Percentiles rank a stretch among this genome's conserved stretches.
Conservation (phyloP, 2,113 vertebrate genomes). For the Prionailurus viverrinus region DNA sequence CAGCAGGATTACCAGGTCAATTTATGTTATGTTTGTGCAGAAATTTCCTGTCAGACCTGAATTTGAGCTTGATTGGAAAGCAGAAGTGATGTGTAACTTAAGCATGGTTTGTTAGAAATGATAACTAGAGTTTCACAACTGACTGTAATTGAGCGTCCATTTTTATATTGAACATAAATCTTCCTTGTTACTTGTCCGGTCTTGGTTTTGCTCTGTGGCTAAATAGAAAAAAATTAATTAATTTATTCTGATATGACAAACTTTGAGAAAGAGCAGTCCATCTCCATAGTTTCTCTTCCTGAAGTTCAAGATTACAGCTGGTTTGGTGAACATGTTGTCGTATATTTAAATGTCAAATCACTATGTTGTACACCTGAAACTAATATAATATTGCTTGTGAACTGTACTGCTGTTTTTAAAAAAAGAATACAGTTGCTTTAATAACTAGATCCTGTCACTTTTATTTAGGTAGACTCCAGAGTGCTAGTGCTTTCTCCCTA, state of each 20-base stretch:
- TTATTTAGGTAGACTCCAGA: background rate
- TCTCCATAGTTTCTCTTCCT: background rate
- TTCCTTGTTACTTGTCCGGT: background rate
- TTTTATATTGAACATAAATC: background rate
- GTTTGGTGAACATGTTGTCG: background rate
- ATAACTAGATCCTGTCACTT: background rate
- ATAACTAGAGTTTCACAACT: background rate
- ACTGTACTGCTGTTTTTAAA: background rate
- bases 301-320: background rate
- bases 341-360: background rate
- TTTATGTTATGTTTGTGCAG: background rate
- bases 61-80: conserved; percentile 26
- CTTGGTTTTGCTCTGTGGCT: conserved; percentile 16
- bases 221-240: conserved; percentile 28
- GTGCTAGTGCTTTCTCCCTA: background rate
- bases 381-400: background rate
- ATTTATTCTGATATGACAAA: background rate
- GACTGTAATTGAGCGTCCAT: background rate
- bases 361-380: background rate
- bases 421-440: background rate
- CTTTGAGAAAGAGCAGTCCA: background rate
- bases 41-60: background rate
- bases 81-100: background rate
- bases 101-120: background rate
- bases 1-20: background rate